Evolutionary conservation across 2,797 vertebrate genomes (phyloP).

Genomic region (Catostomus latipinnis): DNA sequence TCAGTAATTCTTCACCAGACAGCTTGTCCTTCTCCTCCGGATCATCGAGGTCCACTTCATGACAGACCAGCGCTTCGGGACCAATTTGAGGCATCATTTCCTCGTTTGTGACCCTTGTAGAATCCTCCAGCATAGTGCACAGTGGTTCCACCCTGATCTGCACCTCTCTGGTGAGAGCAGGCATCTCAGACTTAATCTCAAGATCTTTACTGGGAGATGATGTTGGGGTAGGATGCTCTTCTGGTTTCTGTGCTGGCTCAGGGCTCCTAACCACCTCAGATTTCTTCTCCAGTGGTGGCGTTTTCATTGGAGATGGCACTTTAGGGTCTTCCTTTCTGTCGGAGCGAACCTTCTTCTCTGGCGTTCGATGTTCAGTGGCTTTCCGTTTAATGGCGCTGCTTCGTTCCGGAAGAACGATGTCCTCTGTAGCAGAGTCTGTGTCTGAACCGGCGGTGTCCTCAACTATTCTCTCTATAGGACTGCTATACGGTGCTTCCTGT

Average conservation of each 20-base stretch:
- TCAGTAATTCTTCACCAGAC: slow-evolving; percentile 75
- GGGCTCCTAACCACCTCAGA: slow-evolving; percentile 56
- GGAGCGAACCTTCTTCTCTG: slow-evolving; percentile 85
- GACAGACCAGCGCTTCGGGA: slow-evolving; percentile 91
- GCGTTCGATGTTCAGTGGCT: slow-evolving; percentile 78
- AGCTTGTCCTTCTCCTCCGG: slow-evolving; percentile 92
- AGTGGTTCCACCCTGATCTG: slow-evolving; percentile 51
- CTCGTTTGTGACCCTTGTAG: slow-evolving; percentile 69
- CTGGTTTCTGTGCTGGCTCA: slow-evolving; percentile 35
- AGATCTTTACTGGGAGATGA: slow-evolving; percentile 61
- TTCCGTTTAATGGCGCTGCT: slow-evolving; percentile 82
- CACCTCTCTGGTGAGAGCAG: slow-evolving; percentile 75
- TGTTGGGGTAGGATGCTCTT: slow-evolving; percentile 43
- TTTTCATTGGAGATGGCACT: slow-evolving; percentile 67
- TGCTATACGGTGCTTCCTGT: slow-evolving; percentile 71
- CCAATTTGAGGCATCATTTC: slow-evolving; percentile 90
- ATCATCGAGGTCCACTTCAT: slow-evolving; percentile 96
- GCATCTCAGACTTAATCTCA: slow-evolving; percentile 76
- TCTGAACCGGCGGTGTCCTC: slow-evolving; percentile 70
- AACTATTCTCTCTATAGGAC: slow-evolving; percentile 36
- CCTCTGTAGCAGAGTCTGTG: slow-evolving; percentile 81
- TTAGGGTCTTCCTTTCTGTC: slow-evolving; percentile 80
- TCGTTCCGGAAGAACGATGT: slow-evolving; percentile 60
- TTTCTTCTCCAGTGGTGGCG: slow-evolving; percentile 61
- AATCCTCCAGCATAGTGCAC: slow-evolving; percentile 50